Evolutionary conservation across 2,113 vertebrate species (phyloP), one percentile per base, ranked within the genome.

Genomic region (Oreotrochilus melanogaster): DNA sequence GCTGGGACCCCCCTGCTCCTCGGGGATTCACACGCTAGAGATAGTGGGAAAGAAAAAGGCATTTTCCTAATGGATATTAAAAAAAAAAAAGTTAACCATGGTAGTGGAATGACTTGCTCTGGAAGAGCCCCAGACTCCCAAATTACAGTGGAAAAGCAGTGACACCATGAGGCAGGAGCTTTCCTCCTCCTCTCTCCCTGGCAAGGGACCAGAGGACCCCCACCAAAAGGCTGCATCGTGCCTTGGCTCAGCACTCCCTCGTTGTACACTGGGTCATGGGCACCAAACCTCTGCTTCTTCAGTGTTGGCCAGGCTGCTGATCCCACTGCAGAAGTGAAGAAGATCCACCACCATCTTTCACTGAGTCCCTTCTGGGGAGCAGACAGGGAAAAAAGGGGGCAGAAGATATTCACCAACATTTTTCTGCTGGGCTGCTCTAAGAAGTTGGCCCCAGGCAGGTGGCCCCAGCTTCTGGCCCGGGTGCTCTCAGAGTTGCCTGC

Each of bases 1-100:
- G 54, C 81, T 80, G 88, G 78, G 74, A 74, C 28, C 57, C 21
- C 25, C 6, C 79, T 78, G 60, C 80, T 96, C 51, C 90, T 94
- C 86, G 3, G 88, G 78, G 78, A 93, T n/a, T 93, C 92, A 86
- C 25, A 1, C 7, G 21, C 70, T 18, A 51, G 74, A 69, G 78
- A 65, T 0, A 92, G 35, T 27, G 53, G 79, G 69, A 50, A 90
- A 89, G 7, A 75, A 79, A 92, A 95, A 71, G 51, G 74, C 24
- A 76, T 86, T 91, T 92, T 86, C 91, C 84, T 37, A 70, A 78
- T n/a, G 27, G 24, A 30, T 35, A 57, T 47, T 27, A 28, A 28
- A 53, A 31, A 28, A 18, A 18, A 58, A 65, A 37, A 50, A 25
- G 14, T 31, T 60, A 83, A 66, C 5, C 21, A 66, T 60, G 70